Conservation (phyloP, 2,797 vertebrate genomes). For the Karalla daura region DNA sequence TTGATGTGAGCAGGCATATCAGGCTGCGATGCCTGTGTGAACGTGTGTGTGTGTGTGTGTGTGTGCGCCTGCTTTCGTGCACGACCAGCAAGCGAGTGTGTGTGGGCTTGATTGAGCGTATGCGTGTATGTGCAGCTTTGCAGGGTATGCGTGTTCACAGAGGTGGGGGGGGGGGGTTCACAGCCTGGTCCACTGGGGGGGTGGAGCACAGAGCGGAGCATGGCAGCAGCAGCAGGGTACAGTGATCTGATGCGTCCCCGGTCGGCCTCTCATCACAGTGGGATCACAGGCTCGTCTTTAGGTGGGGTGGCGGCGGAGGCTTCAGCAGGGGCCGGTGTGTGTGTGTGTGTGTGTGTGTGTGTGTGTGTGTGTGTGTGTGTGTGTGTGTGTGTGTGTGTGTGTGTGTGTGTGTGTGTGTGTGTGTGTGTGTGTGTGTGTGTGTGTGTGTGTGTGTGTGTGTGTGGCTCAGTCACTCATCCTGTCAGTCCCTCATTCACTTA, state of each 20-base stretch:
- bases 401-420: slow-evolving; percentile 70
- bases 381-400: slow-evolving; percentile 68
- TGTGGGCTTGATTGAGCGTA: slow-evolving; percentile 57
- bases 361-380: slow-evolving; percentile 67
- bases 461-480: slow-evolving; percentile 75
- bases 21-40: slow-evolving; percentile 14
- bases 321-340: slow-evolving; percentile 68
- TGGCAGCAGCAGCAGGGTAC: slow-evolving; percentile 49
- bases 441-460: slow-evolving; percentile 67
- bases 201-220: slow-evolving; percentile 52
- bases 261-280: slow-evolving; percentile 68
- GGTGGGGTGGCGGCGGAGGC: slow-evolving; percentile 54
- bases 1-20: slow-evolving; percentile 82
- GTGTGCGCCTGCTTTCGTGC: slow-evolving; percentile 8
- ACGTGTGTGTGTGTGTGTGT: slow-evolving; percentile 21
- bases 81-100: slow-evolving; percentile 23
- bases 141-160: slow-evolving; percentile 38
- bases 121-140: slow-evolving; percentile 53
- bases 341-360: slow-evolving; percentile 68
- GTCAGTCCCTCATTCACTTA: slow-evolving; percentile 56
- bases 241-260: slow-evolving; percentile 66
- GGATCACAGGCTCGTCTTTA: slow-evolving; percentile 76
- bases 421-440: slow-evolving; percentile 67
- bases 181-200: slow-evolving; percentile 54
- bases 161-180: slow-evolving; percentile 9